A percentile compares a stretch with the other conserved stretches of the same genome.
phyloP scores from a whole-genome alignment of 2,113 vertebrate species.

The Stegostoma tigrinum region DNA sequence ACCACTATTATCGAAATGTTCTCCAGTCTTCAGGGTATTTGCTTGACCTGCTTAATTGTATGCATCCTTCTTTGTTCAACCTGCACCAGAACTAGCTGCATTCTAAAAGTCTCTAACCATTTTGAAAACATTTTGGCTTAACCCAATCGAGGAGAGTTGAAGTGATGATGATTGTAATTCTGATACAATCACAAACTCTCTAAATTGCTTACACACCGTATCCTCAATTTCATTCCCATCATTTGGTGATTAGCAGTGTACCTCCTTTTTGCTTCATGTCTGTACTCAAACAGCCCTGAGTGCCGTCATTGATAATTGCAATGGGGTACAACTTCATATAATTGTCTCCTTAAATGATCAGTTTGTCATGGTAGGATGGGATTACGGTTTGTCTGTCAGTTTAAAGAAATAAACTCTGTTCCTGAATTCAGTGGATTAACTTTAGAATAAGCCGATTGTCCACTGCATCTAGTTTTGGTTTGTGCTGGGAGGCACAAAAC shows the following conservation, averaged over 20 bases:
- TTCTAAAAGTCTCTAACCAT: neutral
- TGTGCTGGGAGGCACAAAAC: neutral
- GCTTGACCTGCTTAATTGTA: neutral
- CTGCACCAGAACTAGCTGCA: neutral
- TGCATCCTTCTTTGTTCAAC: neutral
- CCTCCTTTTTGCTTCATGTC: neutral
- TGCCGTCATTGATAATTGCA: neutral
- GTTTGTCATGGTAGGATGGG: neutral
- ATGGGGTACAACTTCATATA: neutral
- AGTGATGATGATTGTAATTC: neutral
- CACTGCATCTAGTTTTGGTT: neutral
- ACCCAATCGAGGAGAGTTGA: neutral
- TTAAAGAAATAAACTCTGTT: neutral
- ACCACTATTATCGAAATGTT: neutral
- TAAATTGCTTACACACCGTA: neutral
- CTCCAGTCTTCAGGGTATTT: neutral
- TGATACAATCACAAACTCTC: neutral
- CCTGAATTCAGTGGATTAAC: neutral
- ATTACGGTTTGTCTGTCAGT: neutral
- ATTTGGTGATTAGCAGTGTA: neutral
- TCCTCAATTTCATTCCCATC: neutral
- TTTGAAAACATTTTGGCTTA: neutral
- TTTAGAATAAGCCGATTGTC: neutral
- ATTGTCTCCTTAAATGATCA: neutral
- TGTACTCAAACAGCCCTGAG: neutral